phyloP scores from a whole-genome alignment of 2,888 invertebrate genomes.

The Scelioninae gen. 1 region DNA sequence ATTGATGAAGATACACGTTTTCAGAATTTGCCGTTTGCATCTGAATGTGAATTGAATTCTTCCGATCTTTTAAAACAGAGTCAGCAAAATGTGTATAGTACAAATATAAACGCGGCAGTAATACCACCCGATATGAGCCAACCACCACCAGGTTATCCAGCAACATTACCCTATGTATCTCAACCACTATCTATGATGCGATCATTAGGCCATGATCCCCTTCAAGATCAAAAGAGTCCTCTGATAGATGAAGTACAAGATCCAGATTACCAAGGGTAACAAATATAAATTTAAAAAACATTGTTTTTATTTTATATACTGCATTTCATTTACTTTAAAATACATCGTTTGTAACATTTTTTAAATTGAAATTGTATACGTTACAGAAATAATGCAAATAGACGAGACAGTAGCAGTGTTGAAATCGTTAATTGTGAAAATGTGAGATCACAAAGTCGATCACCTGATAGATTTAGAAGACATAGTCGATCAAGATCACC shows the following conservation, averaged over 20 bases:
- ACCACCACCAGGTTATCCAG: slow-evolving; percentile 86
- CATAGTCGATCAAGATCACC: slow-evolving; percentile 83
- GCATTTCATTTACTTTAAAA: no score
- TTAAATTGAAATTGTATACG: not conserved
- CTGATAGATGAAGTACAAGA: slow-evolving; percentile 81
- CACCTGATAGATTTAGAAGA: slow-evolving; percentile 82
- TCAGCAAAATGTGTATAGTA: slow-evolving; percentile 75
- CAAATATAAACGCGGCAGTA: slow-evolving; percentile 76
- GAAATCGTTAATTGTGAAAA: slow-evolving; percentile 83
- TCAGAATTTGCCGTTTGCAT: slow-evolving; percentile 88
- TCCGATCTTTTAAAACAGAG: slow-evolving; percentile 81
- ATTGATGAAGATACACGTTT: slow-evolving; percentile 72
- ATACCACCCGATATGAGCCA: slow-evolving; percentile 85
- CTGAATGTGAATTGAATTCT: slow-evolving; percentile 88
- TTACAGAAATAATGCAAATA: slow-evolving; percentile 71
- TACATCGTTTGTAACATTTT: slow-evolving; percentile 1
- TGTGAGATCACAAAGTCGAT: slow-evolving; percentile 82
- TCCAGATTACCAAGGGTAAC: slow-evolving; percentile 77
- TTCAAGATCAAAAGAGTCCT: slow-evolving; percentile 80
- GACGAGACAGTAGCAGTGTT: slow-evolving; percentile 82
- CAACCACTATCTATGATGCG: slow-evolving; percentile 80
- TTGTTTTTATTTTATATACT: no score
- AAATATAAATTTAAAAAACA: no score
- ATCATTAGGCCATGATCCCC: slow-evolving; percentile 76
- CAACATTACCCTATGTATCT: slow-evolving; percentile 80